Evolutionary conservation across 2,888 invertebrate genomes (phyloP).

Genomic region (Cheilosia impressa): DNA sequence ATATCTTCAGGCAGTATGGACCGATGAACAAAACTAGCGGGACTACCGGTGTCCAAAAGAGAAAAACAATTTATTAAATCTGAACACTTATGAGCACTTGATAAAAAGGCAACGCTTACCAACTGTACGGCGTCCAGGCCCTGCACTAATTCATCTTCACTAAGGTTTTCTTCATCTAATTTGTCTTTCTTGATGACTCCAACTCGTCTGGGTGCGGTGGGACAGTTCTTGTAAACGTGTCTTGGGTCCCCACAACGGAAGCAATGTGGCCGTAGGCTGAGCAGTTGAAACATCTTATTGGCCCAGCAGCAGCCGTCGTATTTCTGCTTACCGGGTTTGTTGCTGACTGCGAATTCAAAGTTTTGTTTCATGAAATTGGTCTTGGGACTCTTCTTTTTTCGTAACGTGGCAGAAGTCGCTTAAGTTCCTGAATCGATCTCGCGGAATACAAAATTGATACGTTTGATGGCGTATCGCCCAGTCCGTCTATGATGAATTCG

Average conservation of each 20-base stretch:
- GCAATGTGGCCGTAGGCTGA: conserved; percentile 37
- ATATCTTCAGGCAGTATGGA: conserved; percentile 18
- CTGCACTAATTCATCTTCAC: conserved; percentile 8
- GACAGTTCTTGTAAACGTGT: conserved; percentile 16
- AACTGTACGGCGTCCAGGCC: conserved; percentile 7
- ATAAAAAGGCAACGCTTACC: conserved; percentile 39
- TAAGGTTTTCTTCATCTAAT: background rate
- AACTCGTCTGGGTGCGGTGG: conserved; percentile 10
- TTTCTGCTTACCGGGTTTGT: background rate
- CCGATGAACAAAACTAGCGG: conserved; percentile 23
- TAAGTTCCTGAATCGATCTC: conserved; percentile 6
- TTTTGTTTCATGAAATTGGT: background rate
- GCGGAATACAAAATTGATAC: conserved; percentile 22
- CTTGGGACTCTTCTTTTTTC: conserved; percentile 16
- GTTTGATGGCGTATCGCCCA: conserved; percentile 11
- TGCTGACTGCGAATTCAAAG: background rate
- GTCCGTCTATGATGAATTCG: conserved; percentile 31
- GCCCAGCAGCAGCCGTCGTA: background rate
- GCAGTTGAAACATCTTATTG: conserved; percentile 30
- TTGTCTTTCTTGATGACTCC: background rate
- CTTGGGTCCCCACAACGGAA: conserved; percentile 29
- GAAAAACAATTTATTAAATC: conserved; percentile 24
- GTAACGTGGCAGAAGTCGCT: conserved; percentile 11
- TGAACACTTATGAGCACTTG: background rate
- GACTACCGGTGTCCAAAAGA: conserved; percentile 52